phyloP scores from a whole-genome alignment of 1,140 invertebrate genomes.

The Adelges cooleyi region DNA sequence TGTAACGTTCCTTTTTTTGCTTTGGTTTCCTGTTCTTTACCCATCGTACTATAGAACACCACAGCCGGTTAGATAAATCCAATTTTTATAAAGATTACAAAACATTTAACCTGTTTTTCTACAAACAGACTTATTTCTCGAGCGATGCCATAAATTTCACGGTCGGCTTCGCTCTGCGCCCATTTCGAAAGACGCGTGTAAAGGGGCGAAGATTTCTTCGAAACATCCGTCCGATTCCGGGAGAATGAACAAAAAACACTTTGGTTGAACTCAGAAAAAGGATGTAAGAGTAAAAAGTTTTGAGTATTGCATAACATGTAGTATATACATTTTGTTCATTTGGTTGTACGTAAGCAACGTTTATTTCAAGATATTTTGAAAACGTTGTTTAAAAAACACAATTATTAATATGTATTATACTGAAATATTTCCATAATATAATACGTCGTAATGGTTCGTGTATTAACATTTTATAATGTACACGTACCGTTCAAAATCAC shows the following conservation, averaged over 20 bases:
- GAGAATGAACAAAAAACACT: neutral
- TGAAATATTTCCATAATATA: no score
- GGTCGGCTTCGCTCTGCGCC: constrained; percentile 6
- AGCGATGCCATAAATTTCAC: constrained; percentile 23
- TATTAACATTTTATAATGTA: no score
- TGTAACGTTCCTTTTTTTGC: constrained; percentile 2
- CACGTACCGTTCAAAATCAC: no score
- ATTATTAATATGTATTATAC: no score
- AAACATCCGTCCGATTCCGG: constrained; percentile 10
- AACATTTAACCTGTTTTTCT: constrained; percentile 29
- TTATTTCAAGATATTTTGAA: no score
- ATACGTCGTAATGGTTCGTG: no score
- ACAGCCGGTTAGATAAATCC: constrained; percentile 26
- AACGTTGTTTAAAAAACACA: no score
- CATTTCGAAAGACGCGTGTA: constrained; percentile 6
- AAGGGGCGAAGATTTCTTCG: neutral
- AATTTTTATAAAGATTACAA: constrained; percentile 29
- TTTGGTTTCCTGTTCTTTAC: constrained; percentile 2
- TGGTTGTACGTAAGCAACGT: no score
- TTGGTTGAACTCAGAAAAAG: constrained; percentile 5
- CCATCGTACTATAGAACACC: neutral
- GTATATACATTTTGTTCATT: no score
- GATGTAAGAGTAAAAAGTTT: neutral
- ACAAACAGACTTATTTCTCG: constrained; percentile 25
- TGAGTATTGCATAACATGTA: neutral